Evolutionary conservation across 2,113 vertebrate species (phyloP).

Genomic region (Macquaria australasica): DNA sequence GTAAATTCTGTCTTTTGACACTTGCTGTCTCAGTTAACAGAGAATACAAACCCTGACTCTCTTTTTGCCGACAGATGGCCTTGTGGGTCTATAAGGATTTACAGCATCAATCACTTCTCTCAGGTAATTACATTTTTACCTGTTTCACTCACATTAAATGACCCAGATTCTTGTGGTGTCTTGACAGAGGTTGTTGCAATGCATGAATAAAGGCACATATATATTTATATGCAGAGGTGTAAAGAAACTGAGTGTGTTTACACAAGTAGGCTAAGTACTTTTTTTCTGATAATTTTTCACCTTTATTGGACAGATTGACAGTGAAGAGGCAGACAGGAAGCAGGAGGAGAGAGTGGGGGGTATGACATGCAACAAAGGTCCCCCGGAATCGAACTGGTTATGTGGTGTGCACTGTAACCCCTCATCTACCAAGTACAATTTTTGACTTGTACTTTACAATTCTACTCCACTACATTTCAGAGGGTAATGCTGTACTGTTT

Average conservation of each 20-base stretch:
- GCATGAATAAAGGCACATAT: background rate
- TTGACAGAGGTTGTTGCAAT: background rate
- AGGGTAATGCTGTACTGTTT: background rate
- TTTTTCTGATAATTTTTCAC: too few species aligned
- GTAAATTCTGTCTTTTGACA: slow-evolving; percentile 78
- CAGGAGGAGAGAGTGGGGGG: too few species aligned
- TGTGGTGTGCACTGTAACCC: background rate
- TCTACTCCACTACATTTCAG: background rate
- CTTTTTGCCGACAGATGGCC: slow-evolving; percentile 41
- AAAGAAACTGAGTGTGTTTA: background rate
- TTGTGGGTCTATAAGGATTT: background rate
- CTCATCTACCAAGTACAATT: background rate
- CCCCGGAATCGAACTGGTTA: too few species aligned
- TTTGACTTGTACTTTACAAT: background rate
- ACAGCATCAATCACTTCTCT: background rate
- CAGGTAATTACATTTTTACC: background rate
- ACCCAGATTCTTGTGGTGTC: background rate
- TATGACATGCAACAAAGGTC: too few species aligned
- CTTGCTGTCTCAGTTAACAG: slow-evolving; percentile 71
- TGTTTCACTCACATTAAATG: background rate
- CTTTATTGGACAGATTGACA: too few species aligned
- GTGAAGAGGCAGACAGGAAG: too few species aligned
- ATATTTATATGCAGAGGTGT: background rate
- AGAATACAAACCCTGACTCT: slow-evolving; percentile 52
- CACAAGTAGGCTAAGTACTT: background rate